Evolutionary conservation across 2,888 invertebrate species (phyloP).

Genomic region (Monoplex corrugatus): DNA sequence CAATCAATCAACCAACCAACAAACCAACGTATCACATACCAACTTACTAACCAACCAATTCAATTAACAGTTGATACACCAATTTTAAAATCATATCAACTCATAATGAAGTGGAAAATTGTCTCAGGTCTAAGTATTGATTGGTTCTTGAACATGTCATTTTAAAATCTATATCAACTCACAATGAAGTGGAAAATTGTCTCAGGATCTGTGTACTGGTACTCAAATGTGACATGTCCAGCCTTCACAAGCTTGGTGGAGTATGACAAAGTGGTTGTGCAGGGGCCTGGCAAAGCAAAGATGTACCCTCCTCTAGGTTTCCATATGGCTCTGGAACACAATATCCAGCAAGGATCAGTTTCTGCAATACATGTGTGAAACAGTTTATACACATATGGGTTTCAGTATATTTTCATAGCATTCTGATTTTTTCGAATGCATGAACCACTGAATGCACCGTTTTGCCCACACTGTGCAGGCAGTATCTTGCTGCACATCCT

Average conservation of each 20-base stretch:
- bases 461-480: no score
- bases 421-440: no score
- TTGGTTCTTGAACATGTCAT: conserved; percentile 82
- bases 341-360: no score
- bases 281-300: conserved; percentile 83
- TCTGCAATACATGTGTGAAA: no score
- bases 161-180: conserved; percentile 56
- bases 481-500: no score
- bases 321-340: conserved; percentile 72
- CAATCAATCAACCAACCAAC: no score
- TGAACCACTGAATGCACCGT: not conserved
- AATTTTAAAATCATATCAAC: conserved; percentile 47
- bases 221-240: conserved; percentile 83
- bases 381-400: no score
- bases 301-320: conserved; percentile 80
- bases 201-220: conserved; percentile 83
- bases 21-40: no score
- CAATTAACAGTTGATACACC: no score
- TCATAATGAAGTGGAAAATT: conserved; percentile 83
- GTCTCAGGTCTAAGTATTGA: conserved; percentile 81
- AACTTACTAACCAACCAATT: no score
- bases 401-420: no score
- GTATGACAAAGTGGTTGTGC: conserved; percentile 83
- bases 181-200: conserved; percentile 83
- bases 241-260: conserved; percentile 84